Evolutionary conservation across 2,113 vertebrate genomes (phyloP), one percentile per base, ranked within the genome.

Genomic region (Ictalurus punctatus): DNA sequence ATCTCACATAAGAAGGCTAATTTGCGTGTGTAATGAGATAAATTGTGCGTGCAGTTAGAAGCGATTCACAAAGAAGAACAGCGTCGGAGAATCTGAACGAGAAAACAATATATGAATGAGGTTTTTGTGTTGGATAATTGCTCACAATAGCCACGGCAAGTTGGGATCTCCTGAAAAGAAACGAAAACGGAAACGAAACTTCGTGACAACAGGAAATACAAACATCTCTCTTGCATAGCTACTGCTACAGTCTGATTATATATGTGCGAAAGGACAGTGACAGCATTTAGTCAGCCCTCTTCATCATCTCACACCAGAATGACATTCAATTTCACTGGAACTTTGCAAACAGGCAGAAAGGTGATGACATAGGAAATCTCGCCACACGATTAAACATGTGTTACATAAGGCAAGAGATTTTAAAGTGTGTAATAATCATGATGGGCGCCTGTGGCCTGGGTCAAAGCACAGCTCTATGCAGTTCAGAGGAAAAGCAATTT

Each of bases 401-500:
- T 86, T 86, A 59, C 25, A 40, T 37, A 56, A 74, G 69, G 30
- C 71, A 74, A 69, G 69, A 27, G 52, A 59, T 40, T 56, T 74
- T 27, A 58, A n/a, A 58, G 69, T 58, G 34, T 54, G 61, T 59
- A 80, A 69, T 76, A 37, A 78, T 48, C 56, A 13, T 71, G 52
- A 48, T 8, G 19, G 54, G 40, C 67, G 52, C 52, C 27, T 16
- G 30, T 63, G 52, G 59, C 25, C 61, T 16, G 54, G 37, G 61
- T 40, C 58, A n/a, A 44, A 71, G 52, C 19, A 27, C 65, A 71
- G 14, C 63, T 73, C 63, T 27, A 34, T 37, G 58, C 63, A 21
- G 25, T 73, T 86, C 27, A 71, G 52, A 44, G 76, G 52, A 86
- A 44, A 85, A 89, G 83, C 54, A 21, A 73, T 83, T 83, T 54